Evolutionary conservation across 92 coral and sea anemone species (phyloP), one percentile per base, ranked within the genome.

Genomic region (Heliopora coerulea): DNA sequence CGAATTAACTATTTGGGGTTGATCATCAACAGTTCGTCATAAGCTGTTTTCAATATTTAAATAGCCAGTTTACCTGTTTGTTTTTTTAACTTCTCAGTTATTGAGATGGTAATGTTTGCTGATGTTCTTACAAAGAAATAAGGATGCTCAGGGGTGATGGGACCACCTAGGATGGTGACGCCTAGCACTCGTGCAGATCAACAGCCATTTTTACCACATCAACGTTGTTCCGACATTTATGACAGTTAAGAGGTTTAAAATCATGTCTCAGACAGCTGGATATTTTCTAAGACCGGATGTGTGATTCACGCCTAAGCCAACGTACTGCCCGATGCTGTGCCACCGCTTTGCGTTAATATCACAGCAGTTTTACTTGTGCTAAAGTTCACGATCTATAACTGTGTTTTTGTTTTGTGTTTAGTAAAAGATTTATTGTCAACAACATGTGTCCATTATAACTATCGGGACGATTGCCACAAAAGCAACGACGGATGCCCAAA

Each of bases 211-310:
- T 18, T 34, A 46, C 74, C 58, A 48, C 74, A 67, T 28, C 74
- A 67, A 67, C 40, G 74, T 49, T 44, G 54, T 7, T 27, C 50
- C 31, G 52, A 26, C 37, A 63, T 63, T 63, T 63, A 63, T 37
- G 11, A n/a, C 32, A 28, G 62, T 35, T 70, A 70, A 70, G 77
- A 52, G 77, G 77, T 54, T 70, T 70, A 70, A 32, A 8, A 31
- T 54, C 2, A 17, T 21, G 56, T 21, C 50, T 37, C 77, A 49
- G 74, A 49, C 74, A 44, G 74, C 74, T 23, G 74, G 74, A 41
- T 18, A 63, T 35, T 81, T 60, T 84, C 49, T 87, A 87, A 26
- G 86, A 86, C 34, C 91, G 63, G 29, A 76, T 86, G 57, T 18
- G 12, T 40, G 26, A 48, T 68, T 15, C 37, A 13, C 3, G 8